Evolutionary conservation across 2,888 invertebrate genomes (phyloP).

Genomic region (Spilosoma lubricipeda): DNA sequence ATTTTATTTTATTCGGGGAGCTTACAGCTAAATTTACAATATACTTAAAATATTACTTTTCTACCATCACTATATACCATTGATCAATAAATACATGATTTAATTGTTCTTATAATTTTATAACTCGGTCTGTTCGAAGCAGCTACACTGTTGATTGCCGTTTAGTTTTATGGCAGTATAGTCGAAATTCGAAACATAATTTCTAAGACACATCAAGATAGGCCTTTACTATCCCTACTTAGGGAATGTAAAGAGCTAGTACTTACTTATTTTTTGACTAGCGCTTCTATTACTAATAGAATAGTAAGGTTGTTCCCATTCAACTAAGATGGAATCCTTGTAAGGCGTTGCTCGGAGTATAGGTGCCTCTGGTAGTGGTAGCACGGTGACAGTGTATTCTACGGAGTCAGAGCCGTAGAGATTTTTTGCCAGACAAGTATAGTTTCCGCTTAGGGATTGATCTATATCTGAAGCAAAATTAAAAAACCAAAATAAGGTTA

Average conservation of each 20-base stretch:
- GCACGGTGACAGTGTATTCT: conserved; percentile 91
- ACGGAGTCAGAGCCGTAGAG: conserved; percentile 94
- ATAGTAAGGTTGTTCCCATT: conserved; percentile 88
- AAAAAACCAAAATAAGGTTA: neutral
- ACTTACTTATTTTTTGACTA: conserved; percentile 79
- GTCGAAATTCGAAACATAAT: too few relatives aligned
- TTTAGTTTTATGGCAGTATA: too few relatives aligned
- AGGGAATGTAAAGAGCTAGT: neutral
- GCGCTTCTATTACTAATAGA: conserved; percentile 64
- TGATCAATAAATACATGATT: too few relatives aligned
- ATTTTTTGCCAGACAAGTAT: conserved; percentile 93
- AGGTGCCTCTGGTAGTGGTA: conserved; percentile 91
- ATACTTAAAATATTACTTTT: too few relatives aligned
- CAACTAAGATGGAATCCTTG: conserved; percentile 84
- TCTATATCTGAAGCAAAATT: conserved; percentile 70
- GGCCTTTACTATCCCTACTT: neutral
- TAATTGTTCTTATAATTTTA: too few relatives aligned
- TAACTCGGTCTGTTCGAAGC: too few relatives aligned
- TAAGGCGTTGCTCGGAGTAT: conserved; percentile 86
- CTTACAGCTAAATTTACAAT: too few relatives aligned
- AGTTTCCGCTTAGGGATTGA: conserved; percentile 90
- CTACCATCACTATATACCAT: too few relatives aligned
- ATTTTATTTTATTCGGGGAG: too few relatives aligned
- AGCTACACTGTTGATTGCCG: too few relatives aligned
- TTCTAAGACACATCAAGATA: neutral